A percentile compares a stretch with the other conserved stretches of the same genome.
These are phyloP conservation scores for Drosophila meridionalis DNA, from an alignment of 2,888 invertebrate genomes.

Conservation along the genomic window DNA sequence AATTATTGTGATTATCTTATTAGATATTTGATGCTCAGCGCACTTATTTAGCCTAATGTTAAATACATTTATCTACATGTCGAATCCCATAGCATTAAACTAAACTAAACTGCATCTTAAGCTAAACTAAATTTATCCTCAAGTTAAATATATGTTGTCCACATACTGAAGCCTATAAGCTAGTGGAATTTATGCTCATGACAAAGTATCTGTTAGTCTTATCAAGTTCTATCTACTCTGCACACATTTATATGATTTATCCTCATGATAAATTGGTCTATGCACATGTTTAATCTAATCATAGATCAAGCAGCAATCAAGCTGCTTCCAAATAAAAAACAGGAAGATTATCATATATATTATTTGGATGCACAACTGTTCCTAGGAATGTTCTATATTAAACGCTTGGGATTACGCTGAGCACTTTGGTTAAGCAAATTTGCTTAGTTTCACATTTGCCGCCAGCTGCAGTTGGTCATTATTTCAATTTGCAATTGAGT, in stretches of 20 bases:
- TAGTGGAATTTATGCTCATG: background rate
- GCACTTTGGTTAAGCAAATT: conserved; percentile 38
- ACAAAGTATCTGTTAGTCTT: background rate
- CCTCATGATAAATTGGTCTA: background rate
- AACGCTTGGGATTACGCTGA: conserved; percentile 19
- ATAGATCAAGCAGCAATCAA: conserved; percentile 1
- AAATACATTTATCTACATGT: too few relatives aligned
- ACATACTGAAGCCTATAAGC: too few relatives aligned
- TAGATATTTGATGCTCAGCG: too few relatives aligned
- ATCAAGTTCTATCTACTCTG: background rate
- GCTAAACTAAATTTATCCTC: background rate
- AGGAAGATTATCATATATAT: background rate
- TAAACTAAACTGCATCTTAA: background rate
- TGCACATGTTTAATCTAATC: background rate
- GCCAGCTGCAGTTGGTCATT: conserved; percentile 48
- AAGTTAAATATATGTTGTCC: background rate
- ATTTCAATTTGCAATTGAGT: conserved; percentile 65
- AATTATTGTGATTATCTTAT: too few relatives aligned
- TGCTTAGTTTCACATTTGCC: conserved; percentile 19
- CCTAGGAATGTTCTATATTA: background rate
- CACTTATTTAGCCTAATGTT: too few relatives aligned
- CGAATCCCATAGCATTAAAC: too few relatives aligned
- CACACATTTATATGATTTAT: background rate
- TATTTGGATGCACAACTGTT: background rate
- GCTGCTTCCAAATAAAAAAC: background rate